These are phyloP conservation scores for Galleria mellonella DNA, from an alignment of 1,140 invertebrate species.

Conservation along the genomic window DNA sequence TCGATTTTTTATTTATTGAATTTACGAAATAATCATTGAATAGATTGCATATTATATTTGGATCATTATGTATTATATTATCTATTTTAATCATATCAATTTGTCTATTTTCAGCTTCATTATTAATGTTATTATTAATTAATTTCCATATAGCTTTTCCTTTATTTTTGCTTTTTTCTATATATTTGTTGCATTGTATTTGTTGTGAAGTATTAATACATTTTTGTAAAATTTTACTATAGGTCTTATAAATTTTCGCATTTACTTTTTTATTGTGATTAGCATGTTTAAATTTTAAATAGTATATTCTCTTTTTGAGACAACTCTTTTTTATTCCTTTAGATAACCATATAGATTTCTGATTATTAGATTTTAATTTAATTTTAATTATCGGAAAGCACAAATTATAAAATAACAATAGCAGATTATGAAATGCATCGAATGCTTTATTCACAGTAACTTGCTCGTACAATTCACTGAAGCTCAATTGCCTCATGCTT, in stretches of 20 bases:
- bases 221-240: slow-evolving; percentile 5
- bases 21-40: slow-evolving; percentile 4
- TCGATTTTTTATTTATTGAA: background rate
- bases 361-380: background rate
- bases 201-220: background rate
- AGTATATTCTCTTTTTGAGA: slow-evolving; percentile 1
- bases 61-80: background rate
- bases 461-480: slow-evolving; percentile 1
- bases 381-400: slow-evolving; percentile 1
- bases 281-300: background rate
- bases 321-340: slow-evolving; percentile 2
- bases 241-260: background rate
- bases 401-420: slow-evolving; percentile 4
- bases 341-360: slow-evolving; percentile 2
- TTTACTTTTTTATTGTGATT: background rate
- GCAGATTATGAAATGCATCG: slow-evolving; percentile 10
- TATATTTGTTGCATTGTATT: slow-evolving; percentile 1
- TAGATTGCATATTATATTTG: slow-evolving; percentile 2
- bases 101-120: background rate
- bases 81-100: slow-evolving; percentile 2
- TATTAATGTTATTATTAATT: background rate
- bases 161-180: slow-evolving; percentile 4
- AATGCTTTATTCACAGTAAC: slow-evolving; percentile 5
- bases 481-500: slow-evolving; percentile 4
- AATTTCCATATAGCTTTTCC: slow-evolving; percentile 3